A percentile compares a stretch with the other conserved stretches of the same genome.
Conservation (phyloP, 2,113 vertebrate genomes). For the Malurus alboscapulatus region DNA sequence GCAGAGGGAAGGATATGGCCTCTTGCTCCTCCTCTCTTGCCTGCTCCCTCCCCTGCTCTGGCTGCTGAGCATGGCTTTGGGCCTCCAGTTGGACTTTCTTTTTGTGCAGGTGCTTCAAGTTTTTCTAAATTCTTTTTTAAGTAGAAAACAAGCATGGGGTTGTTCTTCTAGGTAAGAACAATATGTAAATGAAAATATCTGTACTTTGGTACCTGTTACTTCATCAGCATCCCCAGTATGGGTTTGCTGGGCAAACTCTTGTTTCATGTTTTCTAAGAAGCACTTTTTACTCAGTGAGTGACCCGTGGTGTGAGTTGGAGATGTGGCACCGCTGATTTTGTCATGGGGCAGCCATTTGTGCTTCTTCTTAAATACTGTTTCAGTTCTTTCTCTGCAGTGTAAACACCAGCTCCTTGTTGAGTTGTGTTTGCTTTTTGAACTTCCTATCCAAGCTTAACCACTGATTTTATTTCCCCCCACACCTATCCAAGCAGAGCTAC, state of each 20-base stretch:
- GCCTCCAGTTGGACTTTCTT: background rate
- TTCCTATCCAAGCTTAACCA: background rate
- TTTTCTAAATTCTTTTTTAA: background rate
- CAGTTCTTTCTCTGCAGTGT: background rate
- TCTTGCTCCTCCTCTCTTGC: constrained; percentile 3
- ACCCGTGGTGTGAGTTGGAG: fast-evolving
- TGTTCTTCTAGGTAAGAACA: background rate
- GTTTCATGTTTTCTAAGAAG: background rate
- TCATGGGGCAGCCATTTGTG: background rate
- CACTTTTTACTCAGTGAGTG: background rate
- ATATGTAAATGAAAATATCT: background rate
- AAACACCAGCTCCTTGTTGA: background rate
- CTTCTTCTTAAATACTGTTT: background rate
- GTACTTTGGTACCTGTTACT: background rate
- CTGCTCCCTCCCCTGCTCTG: background rate
- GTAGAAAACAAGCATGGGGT: background rate
- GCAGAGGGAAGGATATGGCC: constrained; percentile 1
- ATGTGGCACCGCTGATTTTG: background rate
- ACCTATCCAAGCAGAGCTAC: constrained; percentile 2
- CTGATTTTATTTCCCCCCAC: background rate
- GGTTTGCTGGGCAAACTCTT: background rate
- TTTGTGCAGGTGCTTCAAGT: background rate
- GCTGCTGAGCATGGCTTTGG: background rate
- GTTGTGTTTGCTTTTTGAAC: background rate
- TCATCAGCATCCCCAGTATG: background rate